Base-by-base conservation (phyloP, 2,797 vertebrate species). In the Rhinella marina region DNA sequence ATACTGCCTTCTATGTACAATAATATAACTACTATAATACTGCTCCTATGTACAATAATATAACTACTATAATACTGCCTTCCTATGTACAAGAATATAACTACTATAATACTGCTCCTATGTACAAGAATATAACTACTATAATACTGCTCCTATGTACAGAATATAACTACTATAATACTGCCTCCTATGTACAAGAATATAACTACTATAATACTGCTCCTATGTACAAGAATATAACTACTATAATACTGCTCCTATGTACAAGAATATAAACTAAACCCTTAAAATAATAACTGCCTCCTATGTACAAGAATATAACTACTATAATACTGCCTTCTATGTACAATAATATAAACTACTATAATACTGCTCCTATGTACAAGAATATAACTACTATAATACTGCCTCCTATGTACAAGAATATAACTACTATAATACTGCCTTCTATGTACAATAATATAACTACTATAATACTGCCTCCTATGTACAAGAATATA, bases 141-240 rank as follows among this genome's bases (percentile, higher is more conserved):
- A 76, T 76, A 76, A 76, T 76, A 76, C 48, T 76, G 73, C 73
- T 25, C 73, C 73, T 76, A 76, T 76, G 11, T 76, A 76, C 73
- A 76, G n/a, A n/a, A n/a, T n/a, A n/a, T n/a, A n/a, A n/a, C n/a
- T n/a, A n/a, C 72, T 73, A 73, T 73, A 73, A 73, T 73, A 73
- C 32, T 73, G 32, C 72, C n/a, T 23, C 72, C 72, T 73, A 73
- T 73, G 7, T 73, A 73, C 72, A 73, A 48, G 72, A 73, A 73
- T 73, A 66, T 70, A 70, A 70, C 66, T 70, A 70, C 64, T 70
- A 32, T 70, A 70, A 70, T 70, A 70, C 66, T 66, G 64, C n/a
- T n/a, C n/a, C n/a, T n/a, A n/a, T n/a, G n/a, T n/a, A n/a, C n/a
- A n/a, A n/a, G n/a, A n/a, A n/a, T n/a, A n/a, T n/a, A n/a, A n/a